A percentile compares a stretch with the other conserved stretches of the same genome.
phyloP scores from a whole-genome alignment of 2,888 invertebrate species.

The Hyles lineata region DNA sequence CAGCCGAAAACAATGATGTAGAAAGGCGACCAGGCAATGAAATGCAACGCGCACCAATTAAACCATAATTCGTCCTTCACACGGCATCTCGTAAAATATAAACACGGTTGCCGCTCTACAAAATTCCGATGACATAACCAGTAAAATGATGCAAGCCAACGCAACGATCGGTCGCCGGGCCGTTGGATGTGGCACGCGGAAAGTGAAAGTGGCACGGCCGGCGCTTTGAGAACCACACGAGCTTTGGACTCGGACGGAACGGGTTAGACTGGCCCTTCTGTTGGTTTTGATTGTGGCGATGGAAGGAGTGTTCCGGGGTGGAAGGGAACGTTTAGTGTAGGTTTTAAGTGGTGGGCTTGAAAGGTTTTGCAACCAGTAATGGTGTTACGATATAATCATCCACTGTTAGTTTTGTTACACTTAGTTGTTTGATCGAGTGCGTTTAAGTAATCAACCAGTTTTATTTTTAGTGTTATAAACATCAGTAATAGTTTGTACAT shows the following conservation, averaged over 20 bases:
- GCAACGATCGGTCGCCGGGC: constrained; percentile 53
- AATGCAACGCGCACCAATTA: constrained; percentile 13
- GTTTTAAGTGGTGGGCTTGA: neutral
- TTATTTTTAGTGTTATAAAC: neutral
- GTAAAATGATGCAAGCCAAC: constrained; percentile 67
- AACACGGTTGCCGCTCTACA: constrained; percentile 51
- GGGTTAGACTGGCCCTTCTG: constrained; percentile 23
- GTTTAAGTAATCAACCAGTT: neutral
- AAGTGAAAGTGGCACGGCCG: constrained; percentile 74
- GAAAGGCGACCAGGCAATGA: neutral
- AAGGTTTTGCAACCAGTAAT: too few relatives aligned
- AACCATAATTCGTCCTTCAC: constrained; percentile 64
- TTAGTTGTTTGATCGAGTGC: neutral
- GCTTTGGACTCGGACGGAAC: constrained; percentile 13
- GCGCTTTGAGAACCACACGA: constrained; percentile 6
- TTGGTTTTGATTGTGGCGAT: neutral
- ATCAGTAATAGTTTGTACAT: neutral
- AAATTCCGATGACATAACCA: constrained; percentile 75
- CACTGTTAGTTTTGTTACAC: too few relatives aligned
- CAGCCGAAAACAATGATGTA: neutral
- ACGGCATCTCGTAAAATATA: constrained; percentile 49
- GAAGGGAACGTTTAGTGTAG: neutral
- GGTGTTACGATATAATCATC: too few relatives aligned
- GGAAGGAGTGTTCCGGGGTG: neutral
- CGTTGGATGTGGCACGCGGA: constrained; percentile 67